These are phyloP conservation scores for Cetonia aurata DNA, from an alignment of 2,888 invertebrate genomes.

Conservation along the genomic window DNA sequence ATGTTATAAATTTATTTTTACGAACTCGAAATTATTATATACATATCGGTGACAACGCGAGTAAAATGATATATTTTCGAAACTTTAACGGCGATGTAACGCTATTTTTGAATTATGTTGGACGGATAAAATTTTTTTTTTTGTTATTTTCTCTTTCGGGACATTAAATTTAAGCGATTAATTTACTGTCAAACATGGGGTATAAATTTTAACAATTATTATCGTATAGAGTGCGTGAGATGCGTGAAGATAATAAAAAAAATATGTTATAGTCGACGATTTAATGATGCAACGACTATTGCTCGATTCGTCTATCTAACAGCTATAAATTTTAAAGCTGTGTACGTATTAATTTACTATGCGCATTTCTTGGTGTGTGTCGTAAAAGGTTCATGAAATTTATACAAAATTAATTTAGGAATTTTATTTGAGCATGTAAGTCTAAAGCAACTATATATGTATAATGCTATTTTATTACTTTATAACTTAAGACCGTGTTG, in stretches of 20 bases:
- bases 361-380: not conserved
- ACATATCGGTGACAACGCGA: conserved; percentile 30
- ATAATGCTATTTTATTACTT: too few species aligned
- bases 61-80: conserved; percentile 35
- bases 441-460: too few species aligned
- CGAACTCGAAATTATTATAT: conserved; percentile 22
- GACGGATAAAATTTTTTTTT: not conserved
- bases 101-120: conserved; percentile 28
- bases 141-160: conserved; percentile 11
- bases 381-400: conserved; percentile 16
- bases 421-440: not conserved
- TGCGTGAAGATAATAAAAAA: conserved; percentile 16
- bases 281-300: conserved; percentile 34
- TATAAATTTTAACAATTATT: conserved; percentile 36
- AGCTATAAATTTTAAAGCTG: conserved; percentile 17
- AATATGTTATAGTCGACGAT: conserved; percentile 3
- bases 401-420: conserved; percentile 25
- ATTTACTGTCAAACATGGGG: conserved; percentile 21
- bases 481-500: too few species aligned
- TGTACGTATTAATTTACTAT: conserved; percentile 19
- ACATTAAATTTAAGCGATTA: conserved; percentile 17
- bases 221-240: conserved; percentile 4
- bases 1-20: conserved; percentile 32
- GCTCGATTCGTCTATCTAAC: conserved; percentile 28
- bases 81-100: conserved; percentile 29